These are phyloP conservation scores for Chloroclysta siterata DNA, from an alignment of 2,888 invertebrate species.

Conservation along the genomic window DNA sequence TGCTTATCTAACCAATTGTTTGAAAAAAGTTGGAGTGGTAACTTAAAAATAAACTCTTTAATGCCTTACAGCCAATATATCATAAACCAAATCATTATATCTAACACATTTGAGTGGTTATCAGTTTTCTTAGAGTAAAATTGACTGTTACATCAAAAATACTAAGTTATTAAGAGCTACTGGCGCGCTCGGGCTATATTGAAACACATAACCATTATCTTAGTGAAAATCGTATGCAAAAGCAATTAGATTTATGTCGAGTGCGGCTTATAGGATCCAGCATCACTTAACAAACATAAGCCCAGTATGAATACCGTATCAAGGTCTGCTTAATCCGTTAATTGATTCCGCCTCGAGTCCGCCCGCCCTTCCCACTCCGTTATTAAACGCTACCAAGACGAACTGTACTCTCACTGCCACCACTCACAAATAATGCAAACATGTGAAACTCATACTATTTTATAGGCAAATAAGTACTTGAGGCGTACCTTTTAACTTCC, in stretches of 20 bases:
- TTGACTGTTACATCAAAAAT: no score
- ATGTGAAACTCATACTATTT: constrained; percentile 3
- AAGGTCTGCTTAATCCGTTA: constrained; percentile 33
- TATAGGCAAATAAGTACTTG: background rate
- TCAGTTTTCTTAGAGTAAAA: no score
- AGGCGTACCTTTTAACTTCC: no score
- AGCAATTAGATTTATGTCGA: constrained; percentile 10
- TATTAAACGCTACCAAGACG: constrained; percentile 32
- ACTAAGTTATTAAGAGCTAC: no score
- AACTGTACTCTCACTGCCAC: constrained; percentile 5
- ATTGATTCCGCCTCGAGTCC: constrained; percentile 33
- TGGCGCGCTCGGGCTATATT: background rate
- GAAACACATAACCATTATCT: background rate
- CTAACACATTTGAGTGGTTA: no score
- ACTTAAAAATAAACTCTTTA: no score
- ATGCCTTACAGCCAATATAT: no score
- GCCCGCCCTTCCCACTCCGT: constrained; percentile 23
- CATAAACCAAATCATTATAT: no score
- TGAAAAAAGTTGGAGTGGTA: background rate
- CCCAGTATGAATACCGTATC: constrained; percentile 34
- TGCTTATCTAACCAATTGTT: no score
- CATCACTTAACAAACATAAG: constrained; percentile 23
- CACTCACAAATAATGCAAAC: background rate
- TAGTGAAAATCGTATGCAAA: background rate
- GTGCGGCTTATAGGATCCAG: constrained; percentile 1